phyloP scores from a whole-genome alignment of 2,888 invertebrate species.

The Orchesellides sinensis region DNA sequence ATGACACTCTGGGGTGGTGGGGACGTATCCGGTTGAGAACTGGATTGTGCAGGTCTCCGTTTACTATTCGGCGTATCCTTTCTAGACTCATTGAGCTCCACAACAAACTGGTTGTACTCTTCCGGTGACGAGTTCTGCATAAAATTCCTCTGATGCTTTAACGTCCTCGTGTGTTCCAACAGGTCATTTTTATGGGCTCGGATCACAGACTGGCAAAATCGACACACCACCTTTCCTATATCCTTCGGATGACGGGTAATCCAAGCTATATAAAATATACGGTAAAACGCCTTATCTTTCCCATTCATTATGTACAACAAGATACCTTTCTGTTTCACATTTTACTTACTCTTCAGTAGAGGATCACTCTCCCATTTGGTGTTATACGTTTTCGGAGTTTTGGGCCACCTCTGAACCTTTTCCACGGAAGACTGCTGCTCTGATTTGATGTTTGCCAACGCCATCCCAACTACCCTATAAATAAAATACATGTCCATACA shows the following conservation, averaged over 20 bases:
- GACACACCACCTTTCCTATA: constrained; percentile 61
- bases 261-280: constrained; percentile 59
- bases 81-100: constrained; percentile 55
- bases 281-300: not conserved
- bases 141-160: constrained; percentile 66
- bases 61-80: constrained; percentile 19
- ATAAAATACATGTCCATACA: too few relatives aligned
- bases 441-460: too few relatives aligned
- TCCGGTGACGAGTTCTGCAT: constrained; percentile 55
- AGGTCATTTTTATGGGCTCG: constrained; percentile 70
- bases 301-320: not conserved
- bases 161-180: constrained; percentile 65
- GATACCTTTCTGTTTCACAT: not conserved
- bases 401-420: too few relatives aligned
- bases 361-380: constrained; percentile 66
- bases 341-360: constrained; percentile 56
- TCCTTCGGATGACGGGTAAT: constrained; percentile 62
- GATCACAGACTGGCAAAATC: constrained; percentile 59
- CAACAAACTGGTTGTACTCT: constrained; percentile 55
- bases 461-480: too few relatives aligned
- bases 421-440: too few relatives aligned
- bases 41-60: not conserved
- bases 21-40: not conserved
- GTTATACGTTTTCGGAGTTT: constrained; percentile 66
- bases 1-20: not conserved